Percentiles rank a stretch among this genome's conserved stretches.
phyloP scores from a whole-genome alignment of 2,113 vertebrate genomes.

The Otolemur garnettii region DNA sequence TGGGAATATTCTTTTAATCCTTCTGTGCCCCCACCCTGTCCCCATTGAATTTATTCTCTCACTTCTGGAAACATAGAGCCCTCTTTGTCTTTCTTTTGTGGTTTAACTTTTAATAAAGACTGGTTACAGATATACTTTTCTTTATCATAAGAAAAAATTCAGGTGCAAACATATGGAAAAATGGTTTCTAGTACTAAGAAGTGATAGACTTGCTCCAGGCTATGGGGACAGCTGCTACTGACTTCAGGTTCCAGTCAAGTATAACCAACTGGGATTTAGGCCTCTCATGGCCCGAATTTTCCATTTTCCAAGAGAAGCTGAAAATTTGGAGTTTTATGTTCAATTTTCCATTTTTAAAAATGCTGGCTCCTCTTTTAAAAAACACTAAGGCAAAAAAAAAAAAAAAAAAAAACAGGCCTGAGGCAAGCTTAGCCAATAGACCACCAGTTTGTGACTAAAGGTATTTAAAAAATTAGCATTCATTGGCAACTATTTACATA shows the following conservation, averaged over 20 bases:
- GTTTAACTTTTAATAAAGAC: slow-evolving; percentile 33
- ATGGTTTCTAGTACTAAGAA: neutral
- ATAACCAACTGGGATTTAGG: slow-evolving; percentile 1
- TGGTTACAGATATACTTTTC: neutral
- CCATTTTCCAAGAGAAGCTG: slow-evolving; percentile 34
- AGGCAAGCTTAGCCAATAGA: neutral
- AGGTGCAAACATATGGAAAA: neutral
- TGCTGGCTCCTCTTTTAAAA: neutral
- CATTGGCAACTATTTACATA: slow-evolving; percentile 18
- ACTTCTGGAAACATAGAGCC: neutral
- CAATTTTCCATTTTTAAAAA: slow-evolving; percentile 48
- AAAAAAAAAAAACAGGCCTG: neutral
- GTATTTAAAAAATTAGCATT: slow-evolving; percentile 37
- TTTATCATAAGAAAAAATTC: neutral
- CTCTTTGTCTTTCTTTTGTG: neutral
- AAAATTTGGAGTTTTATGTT: slow-evolving; percentile 31
- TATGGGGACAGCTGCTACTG: neutral
- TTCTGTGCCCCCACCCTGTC: too few relatives aligned
- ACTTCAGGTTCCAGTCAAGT: neutral
- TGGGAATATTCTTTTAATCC: neutral
- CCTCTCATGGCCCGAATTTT: neutral
- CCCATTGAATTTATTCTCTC: neutral
- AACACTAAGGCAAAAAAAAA: slow-evolving; percentile 8
- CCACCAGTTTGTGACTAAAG: neutral
- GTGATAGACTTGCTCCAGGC: neutral